These are phyloP conservation scores for Danionella cerebrum DNA, from an alignment of 2,113 vertebrate species.

Conservation along the genomic window DNA sequence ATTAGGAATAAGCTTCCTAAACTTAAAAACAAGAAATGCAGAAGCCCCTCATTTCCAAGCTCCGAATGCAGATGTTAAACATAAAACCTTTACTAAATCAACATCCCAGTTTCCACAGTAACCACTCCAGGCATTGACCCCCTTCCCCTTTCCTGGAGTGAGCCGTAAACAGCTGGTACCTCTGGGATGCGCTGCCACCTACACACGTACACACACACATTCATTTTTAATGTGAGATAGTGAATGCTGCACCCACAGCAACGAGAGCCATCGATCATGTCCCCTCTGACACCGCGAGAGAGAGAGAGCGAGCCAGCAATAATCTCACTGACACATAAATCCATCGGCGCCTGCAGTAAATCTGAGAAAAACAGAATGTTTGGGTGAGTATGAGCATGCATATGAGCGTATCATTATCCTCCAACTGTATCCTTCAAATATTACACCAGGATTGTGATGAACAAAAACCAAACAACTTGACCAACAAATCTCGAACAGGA, in stretches of 20 bases:
- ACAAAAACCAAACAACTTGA: background rate
- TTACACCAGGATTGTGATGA: background rate
- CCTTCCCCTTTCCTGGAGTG: constrained; percentile 42
- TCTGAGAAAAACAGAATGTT: background rate
- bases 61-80: constrained; percentile 35
- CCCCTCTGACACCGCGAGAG: constrained; percentile 2
- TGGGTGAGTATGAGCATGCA: background rate
- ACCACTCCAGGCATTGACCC: constrained; percentile 63
- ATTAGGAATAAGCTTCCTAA: background rate
- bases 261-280: constrained; percentile 88
- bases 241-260: constrained; percentile 72
- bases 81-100: constrained; percentile 39
- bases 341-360: background rate
- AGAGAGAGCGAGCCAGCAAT: constrained; percentile 18
- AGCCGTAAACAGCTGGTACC: constrained; percentile 61
- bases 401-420: background rate
- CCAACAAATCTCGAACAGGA: too few relatives aligned
- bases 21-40: background rate
- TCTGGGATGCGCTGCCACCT: constrained; percentile 61
- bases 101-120: constrained; percentile 53
- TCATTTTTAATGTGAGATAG: constrained; percentile 88
- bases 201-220: constrained; percentile 62
- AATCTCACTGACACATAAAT: constrained; percentile 8
- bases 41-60: background rate
- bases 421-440: background rate